These are phyloP conservation scores for Chamaea fasciata DNA, from an alignment of 2,113 vertebrate species.

Conservation along the genomic window DNA sequence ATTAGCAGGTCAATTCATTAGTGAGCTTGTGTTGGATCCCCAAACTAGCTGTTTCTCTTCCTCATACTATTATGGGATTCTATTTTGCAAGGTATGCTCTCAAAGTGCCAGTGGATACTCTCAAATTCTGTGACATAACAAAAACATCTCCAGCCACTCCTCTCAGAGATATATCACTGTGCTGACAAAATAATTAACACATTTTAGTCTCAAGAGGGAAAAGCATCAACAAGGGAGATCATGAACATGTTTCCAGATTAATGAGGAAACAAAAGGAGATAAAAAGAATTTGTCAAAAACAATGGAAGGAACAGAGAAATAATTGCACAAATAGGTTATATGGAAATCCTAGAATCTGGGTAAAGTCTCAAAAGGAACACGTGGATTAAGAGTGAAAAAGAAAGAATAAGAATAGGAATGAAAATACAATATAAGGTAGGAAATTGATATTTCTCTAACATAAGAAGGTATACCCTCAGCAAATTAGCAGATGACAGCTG, in stretches of 20 bases:
- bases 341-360: background rate
- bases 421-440: background rate
- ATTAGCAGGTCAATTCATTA: background rate
- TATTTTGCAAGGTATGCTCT: background rate
- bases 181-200: background rate
- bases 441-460: background rate
- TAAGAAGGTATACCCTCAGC: background rate
- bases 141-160: background rate
- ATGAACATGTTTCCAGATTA: background rate
- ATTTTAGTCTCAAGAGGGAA: background rate
- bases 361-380: background rate
- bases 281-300: background rate
- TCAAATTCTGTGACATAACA: rapidly evolving
- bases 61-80: background rate
- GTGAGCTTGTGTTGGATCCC: background rate
- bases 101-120: background rate
- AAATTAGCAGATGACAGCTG: background rate
- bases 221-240: background rate
- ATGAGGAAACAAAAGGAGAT: background rate
- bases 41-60: background rate
- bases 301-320: background rate
- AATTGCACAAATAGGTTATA: background rate
- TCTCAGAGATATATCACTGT: background rate
- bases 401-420: background rate
- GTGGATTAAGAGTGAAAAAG: background rate